Conservation (phyloP, 2,888 invertebrate species). For the Caenorhabditis virilis region DNA sequence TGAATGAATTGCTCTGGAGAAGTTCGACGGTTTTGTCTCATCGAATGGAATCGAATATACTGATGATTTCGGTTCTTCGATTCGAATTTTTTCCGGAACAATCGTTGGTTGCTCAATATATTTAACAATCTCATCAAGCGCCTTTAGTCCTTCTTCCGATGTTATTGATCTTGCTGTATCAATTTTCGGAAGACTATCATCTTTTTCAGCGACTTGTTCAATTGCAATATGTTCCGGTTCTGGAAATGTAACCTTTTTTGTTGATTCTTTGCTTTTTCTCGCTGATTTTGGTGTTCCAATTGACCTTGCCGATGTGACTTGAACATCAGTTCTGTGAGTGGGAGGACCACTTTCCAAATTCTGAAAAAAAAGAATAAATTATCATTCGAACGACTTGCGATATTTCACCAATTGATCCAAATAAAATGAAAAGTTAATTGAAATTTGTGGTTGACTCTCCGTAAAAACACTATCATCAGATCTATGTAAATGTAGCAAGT, state of each 20-base stretch:
- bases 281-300: too few relatives aligned
- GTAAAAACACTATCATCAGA: constrained; percentile 30
- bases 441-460: constrained; percentile 26
- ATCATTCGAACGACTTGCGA: background rate
- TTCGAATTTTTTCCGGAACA: background rate
- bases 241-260: background rate
- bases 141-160: constrained; percentile 19
- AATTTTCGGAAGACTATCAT: background rate
- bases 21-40: constrained; percentile 14
- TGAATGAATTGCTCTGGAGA: constrained; percentile 34
- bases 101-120: constrained; percentile 6
- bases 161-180: constrained; percentile 16
- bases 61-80: constrained; percentile 10
- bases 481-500: constrained; percentile 50
- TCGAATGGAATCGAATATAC: background rate
- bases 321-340: background rate
- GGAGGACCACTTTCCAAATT: background rate
- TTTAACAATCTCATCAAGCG: constrained; percentile 9
- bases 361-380: constrained; percentile 2
- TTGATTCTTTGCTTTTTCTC: too few relatives aligned
- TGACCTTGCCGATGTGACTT: background rate
- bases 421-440: constrained; percentile 23
- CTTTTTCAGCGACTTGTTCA: too few relatives aligned
- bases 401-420: constrained; percentile 8
- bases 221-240: too few relatives aligned